These are phyloP conservation scores for Nephrotoma guestfalica DNA, from an alignment of 2,888 invertebrate species.

Conservation along the genomic window DNA sequence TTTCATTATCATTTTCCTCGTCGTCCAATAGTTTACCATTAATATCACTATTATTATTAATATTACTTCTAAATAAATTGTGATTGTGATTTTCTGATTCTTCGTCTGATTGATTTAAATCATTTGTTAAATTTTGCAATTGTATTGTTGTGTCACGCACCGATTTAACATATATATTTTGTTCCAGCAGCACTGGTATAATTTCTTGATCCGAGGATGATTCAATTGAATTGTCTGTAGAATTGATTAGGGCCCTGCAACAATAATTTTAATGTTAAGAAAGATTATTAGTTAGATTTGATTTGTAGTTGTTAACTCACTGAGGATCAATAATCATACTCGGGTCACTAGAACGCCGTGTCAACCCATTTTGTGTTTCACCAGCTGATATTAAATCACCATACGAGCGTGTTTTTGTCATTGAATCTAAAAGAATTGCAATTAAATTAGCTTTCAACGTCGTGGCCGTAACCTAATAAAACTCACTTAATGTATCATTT, in stretches of 20 bases:
- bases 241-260: constrained; percentile 8
- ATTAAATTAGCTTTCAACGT: not conserved
- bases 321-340: constrained; percentile 59
- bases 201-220: constrained; percentile 23
- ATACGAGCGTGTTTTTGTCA: constrained; percentile 75
- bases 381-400: constrained; percentile 62
- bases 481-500: constrained; percentile 23
- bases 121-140: constrained; percentile 23
- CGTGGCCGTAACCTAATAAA: not conserved
- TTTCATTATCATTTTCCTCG: not conserved
- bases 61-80: not conserved
- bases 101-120: constrained; percentile 22
- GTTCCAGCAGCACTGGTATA: constrained; percentile 19
- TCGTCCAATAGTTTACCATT: not conserved
- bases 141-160: constrained; percentile 22
- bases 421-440: constrained; percentile 31
- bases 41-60: constrained; percentile 1
- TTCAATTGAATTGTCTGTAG: constrained; percentile 27
- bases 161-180: constrained; percentile 15
- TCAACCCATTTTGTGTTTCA: constrained; percentile 36
- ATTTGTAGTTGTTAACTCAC: constrained; percentile 32
- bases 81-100: constrained; percentile 6
- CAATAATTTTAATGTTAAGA: constrained; percentile 3
- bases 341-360: constrained; percentile 73
- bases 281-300: not conserved